These are phyloP conservation scores for Trachelipus rathkii DNA, from an alignment of 1,140 invertebrate species.

Conservation along the genomic window DNA sequence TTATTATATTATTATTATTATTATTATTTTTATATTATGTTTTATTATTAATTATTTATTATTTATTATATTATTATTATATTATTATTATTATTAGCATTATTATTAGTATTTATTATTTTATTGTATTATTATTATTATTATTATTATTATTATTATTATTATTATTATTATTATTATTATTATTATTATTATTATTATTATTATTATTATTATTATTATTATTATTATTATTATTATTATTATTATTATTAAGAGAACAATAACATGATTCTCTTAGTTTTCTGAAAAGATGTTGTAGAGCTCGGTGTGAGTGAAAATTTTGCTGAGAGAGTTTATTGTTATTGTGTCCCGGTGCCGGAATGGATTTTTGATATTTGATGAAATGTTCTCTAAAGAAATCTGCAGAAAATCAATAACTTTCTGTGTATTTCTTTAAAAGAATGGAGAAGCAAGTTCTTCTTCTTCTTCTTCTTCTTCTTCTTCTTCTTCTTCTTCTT, in stretches of 20 bases:
- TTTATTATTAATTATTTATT: not conserved
- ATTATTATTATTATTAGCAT: not conserved
- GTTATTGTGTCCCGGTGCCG: no score
- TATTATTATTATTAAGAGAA: no score
- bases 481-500: not conserved
- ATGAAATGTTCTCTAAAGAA: no score
- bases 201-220: not conserved
- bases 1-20: not conserved
- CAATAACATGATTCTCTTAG: no score
- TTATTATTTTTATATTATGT: not conserved
- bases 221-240: not conserved
- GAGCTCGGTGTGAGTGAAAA: no score
- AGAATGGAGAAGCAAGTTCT: no score
- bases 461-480: no score
- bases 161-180: not conserved
- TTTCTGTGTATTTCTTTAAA: no score
- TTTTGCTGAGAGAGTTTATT: no score
- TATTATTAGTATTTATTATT: not conserved
- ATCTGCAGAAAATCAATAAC: no score
- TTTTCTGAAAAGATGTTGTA: no score
- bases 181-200: not conserved
- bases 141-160: not conserved
- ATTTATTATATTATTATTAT: not conserved
- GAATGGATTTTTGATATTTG: no score
- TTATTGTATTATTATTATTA: not conserved